A percentile compares a stretch with the other conserved stretches of the same genome.
These are phyloP conservation scores for Brassicogethes aeneus DNA, from an alignment of 2,888 invertebrate species.

Conservation along the genomic window DNA sequence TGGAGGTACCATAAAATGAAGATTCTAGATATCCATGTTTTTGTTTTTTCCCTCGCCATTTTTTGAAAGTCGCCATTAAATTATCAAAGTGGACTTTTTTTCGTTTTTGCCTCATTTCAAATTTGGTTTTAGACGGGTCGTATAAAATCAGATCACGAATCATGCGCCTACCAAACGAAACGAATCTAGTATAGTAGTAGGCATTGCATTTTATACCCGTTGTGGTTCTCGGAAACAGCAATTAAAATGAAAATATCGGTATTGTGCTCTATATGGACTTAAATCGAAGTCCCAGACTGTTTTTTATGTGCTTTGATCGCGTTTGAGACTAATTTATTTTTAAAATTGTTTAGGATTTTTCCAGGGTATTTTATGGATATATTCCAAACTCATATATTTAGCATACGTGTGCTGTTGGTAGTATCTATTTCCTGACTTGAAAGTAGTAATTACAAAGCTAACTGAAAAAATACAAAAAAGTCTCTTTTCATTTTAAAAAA, in stretches of 20 bases:
- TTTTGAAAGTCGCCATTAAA: not conserved
- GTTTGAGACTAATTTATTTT: too few relatives aligned
- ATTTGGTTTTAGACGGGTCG: not conserved
- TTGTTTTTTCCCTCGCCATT: not conserved
- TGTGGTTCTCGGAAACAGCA: slow-evolving; percentile 13
- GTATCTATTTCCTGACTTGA: too few relatives aligned
- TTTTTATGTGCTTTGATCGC: not conserved
- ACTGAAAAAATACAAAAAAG: too few relatives aligned
- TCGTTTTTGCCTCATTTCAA: not conserved
- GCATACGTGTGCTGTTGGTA: too few relatives aligned
- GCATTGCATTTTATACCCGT: not conserved
- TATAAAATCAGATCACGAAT: not conserved
- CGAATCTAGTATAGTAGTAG: too few relatives aligned
- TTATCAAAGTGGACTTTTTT: not conserved
- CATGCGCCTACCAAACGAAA: not conserved
- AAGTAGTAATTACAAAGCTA: too few relatives aligned
- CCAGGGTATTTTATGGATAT: too few relatives aligned
- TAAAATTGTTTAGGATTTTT: too few relatives aligned
- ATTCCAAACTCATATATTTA: too few relatives aligned
- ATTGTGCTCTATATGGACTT: slow-evolving; percentile 32
- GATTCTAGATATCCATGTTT: not conserved
- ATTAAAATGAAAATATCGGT: slow-evolving; percentile 25
- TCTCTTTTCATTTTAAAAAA: too few relatives aligned
- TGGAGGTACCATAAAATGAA: too few relatives aligned
- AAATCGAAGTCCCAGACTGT: not conserved